Evolutionary conservation across 2,113 vertebrate genomes (phyloP).

Genomic region (Prolemur simus): DNA sequence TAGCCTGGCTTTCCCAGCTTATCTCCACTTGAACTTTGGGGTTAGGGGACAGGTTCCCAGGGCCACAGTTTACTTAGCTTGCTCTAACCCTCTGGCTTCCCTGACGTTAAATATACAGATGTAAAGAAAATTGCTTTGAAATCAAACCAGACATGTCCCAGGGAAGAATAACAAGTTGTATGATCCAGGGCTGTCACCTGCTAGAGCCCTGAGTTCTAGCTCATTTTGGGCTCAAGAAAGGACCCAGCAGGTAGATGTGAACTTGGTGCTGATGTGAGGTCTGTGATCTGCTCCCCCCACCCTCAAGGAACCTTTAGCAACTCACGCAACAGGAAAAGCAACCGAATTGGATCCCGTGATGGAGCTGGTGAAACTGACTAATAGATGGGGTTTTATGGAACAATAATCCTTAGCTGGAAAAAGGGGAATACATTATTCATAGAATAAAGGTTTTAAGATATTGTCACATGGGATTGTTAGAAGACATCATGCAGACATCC

Average conservation of each 20-base stretch:
- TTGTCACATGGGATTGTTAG: conserved; percentile 50
- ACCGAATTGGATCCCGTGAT: neutral
- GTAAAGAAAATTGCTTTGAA: neutral
- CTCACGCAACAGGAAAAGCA: conserved; percentile 11
- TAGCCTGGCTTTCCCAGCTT: neutral
- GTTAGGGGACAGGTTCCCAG: neutral
- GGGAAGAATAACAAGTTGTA: neutral
- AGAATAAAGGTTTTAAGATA: conserved; percentile 63
- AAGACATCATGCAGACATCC: conserved; percentile 45
- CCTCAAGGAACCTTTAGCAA: neutral
- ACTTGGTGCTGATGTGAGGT: neutral
- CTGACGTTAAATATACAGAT: neutral
- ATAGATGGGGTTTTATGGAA: conserved; percentile 44
- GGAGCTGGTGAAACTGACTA: neutral
- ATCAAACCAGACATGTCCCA: neutral
- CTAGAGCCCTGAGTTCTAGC: neutral
- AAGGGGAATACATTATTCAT: conserved; percentile 78
- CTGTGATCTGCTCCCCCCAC: no score
- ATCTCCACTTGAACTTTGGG: neutral
- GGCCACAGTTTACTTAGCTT: neutral
- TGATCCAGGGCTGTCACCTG: neutral
- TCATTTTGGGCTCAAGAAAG: neutral
- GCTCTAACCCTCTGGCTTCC: neutral
- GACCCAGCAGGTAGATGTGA: neutral
- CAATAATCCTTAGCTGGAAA: conserved; percentile 73